Percentiles rank a stretch among this genome's conserved stretches.
Evolutionary conservation across 2,888 invertebrate species (phyloP).

Genomic region (Serrognathus titanus): DNA sequence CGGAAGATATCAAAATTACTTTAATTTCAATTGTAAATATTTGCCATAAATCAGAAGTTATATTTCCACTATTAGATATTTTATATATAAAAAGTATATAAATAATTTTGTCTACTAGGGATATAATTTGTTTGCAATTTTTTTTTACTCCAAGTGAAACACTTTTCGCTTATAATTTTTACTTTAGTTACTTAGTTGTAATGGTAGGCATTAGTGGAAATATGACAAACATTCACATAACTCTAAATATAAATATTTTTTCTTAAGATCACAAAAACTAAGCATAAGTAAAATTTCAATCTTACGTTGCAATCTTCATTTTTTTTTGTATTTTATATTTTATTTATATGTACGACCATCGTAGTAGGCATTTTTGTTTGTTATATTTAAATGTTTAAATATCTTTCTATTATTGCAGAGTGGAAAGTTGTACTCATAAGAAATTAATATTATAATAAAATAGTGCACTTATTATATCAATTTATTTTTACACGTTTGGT

Average conservation of each 20-base stretch:
- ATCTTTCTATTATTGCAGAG: background rate
- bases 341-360: conserved; percentile 9
- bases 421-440: background rate
- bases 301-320: conserved; percentile 9
- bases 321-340: conserved; percentile 12
- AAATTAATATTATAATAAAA: background rate
- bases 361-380: conserved; percentile 10
- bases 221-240: conserved; percentile 11
- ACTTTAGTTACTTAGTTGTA: background rate
- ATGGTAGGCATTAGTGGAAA: conserved; percentile 10
- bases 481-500: too few species aligned
- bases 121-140: background rate
- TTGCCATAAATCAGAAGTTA: conserved; percentile 14
- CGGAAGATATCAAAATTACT: conserved; percentile 8
- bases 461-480: too few species aligned
- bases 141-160: background rate
- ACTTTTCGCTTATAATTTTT: background rate
- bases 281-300: conserved; percentile 3
- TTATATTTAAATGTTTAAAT: conserved; percentile 13
- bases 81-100: background rate
- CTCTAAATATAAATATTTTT: conserved; percentile 3
- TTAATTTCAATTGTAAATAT: conserved; percentile 16
- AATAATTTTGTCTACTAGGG: background rate
- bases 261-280: conserved; percentile 10
- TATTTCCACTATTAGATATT: conserved; percentile 10